Base-by-base conservation (phyloP, 2,113 vertebrate genomes). In the Halichoeres trimaculatus region DNA sequence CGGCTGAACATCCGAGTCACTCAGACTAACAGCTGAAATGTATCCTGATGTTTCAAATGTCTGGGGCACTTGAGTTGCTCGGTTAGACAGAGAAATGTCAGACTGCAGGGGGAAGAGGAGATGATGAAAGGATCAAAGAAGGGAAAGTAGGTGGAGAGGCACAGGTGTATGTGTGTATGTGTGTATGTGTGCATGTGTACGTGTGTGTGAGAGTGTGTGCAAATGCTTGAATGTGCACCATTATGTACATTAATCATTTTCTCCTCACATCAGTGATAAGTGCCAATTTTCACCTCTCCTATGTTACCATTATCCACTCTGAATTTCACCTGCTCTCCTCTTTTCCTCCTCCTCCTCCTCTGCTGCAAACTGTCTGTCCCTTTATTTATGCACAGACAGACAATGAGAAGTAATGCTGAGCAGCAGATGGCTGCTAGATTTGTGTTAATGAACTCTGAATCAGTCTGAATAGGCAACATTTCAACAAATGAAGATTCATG, bases 1-100 rank as follows among this genome's bases (percentile, higher is more conserved):
- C 19, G 1, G 78, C 86, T 84, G 88, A 87, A 88, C 84, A 76
- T 80, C 77, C 85, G 83, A 89, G 84, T 81, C 85, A 84, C 83
- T 86, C 81, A n/a, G 84, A 70, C 81, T 85, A 78, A 64, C 66
- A 40, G 75, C 75, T 89, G 88, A 89, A 91, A 92, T 83, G 71
- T 70, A 91, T 87, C 89, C 83, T 45, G 63, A 76, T 88, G 82
- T 81, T 88, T 88, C 74, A 77, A 87, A 87, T 84, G 78, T 82
- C 65, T 48, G 41, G 57, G 75, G 73, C 81, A 82, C 89, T 89
- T 45, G 72, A 84, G 77, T 55, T 76, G 83, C 75, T 57, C 53
- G 82, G 83, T 50, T 67, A 85, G 78, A 88, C 60, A 76, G 76
- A 72, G 77, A 88, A 87, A 86, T 86, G 79, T 80, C 85, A 70